Percentiles rank a stretch among this genome's conserved stretches.
Conservation (phyloP, 2,888 invertebrate genomes). For the Oxycera nigricornis region DNA sequence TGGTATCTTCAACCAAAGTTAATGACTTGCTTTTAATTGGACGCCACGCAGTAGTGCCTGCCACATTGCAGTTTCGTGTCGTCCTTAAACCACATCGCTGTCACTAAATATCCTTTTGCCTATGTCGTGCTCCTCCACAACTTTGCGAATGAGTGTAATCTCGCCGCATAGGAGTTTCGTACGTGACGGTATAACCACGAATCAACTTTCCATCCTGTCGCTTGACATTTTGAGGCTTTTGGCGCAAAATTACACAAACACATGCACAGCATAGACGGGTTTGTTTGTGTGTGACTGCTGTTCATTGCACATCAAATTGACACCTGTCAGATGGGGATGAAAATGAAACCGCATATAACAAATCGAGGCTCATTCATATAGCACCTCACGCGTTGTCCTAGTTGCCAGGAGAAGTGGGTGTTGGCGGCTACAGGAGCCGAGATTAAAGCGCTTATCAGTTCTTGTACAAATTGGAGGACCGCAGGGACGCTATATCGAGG, state of each 20-base stretch:
- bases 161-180: background rate
- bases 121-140: background rate
- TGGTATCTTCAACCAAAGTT: no score
- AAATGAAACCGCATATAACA: slow-evolving; percentile 29
- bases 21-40: no score
- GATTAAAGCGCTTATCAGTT: slow-evolving; percentile 34
- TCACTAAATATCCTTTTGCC: background rate
- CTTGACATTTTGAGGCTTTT: background rate
- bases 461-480: slow-evolving; percentile 35
- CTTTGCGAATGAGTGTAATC: no score
- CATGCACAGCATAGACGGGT: background rate
- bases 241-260: background rate
- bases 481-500: slow-evolving; percentile 6
- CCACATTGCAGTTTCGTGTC: background rate
- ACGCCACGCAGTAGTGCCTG: no score
- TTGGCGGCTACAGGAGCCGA: background rate
- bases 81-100: background rate
- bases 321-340: slow-evolving; percentile 20
- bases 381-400: background rate
- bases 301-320: slow-evolving; percentile 35
- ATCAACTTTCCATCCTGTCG: slow-evolving; percentile 12
- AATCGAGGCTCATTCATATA: slow-evolving; percentile 23
- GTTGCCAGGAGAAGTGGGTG: background rate
- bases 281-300: background rate
- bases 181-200: slow-evolving; percentile 22